These are phyloP conservation scores for Periophthalmodon schlosseri DNA, from an alignment of 2,113 vertebrate species.

Conservation along the genomic window DNA sequence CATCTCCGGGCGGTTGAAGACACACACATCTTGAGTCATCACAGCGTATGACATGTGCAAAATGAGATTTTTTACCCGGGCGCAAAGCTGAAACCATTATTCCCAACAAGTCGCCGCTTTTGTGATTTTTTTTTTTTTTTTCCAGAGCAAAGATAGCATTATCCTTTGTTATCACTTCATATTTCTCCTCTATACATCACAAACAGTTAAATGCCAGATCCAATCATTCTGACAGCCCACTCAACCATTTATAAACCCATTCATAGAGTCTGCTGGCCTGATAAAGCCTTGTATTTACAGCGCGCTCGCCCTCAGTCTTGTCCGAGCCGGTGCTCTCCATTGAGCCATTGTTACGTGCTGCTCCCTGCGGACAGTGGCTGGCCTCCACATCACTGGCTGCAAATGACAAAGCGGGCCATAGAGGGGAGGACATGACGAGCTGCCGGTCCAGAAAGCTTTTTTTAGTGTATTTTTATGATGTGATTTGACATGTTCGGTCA, in stretches of 20 bases:
- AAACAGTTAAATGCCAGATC: slow-evolving; percentile 59
- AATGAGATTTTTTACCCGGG: slow-evolving; percentile 57
- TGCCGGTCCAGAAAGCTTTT: slow-evolving; percentile 51
- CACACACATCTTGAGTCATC: slow-evolving; percentile 46
- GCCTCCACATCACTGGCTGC: slow-evolving; percentile 39
- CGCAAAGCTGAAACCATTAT: slow-evolving; percentile 41
- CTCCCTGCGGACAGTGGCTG: slow-evolving; percentile 54
- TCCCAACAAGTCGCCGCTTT: slow-evolving; percentile 38
- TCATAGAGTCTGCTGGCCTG: slow-evolving; percentile 46
- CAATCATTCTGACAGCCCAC: slow-evolving; percentile 56
- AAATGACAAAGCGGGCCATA: slow-evolving; percentile 55
- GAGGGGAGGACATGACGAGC: slow-evolving; percentile 48
- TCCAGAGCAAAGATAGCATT: slow-evolving; percentile 47
- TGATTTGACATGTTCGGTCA: slow-evolving; percentile 68
- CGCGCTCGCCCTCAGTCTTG: slow-evolving; percentile 23
- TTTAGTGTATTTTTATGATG: slow-evolving; percentile 47
- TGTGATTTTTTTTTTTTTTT: slow-evolving; percentile 38
- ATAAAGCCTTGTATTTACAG: slow-evolving; percentile 11
- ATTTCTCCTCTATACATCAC: slow-evolving; percentile 54
- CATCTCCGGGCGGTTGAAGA: slow-evolving; percentile 35
- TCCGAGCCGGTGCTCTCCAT: slow-evolving; percentile 43
- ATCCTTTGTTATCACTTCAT: slow-evolving; percentile 54
- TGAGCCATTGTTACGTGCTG: slow-evolving; percentile 59
- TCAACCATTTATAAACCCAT: slow-evolving; percentile 62
- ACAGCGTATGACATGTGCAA: slow-evolving; percentile 53